Percentiles rank a stretch among this genome's conserved stretches.
Evolutionary conservation across 1,140 invertebrate species (phyloP).

Genomic region (Oryzaephilus surinamensis): DNA sequence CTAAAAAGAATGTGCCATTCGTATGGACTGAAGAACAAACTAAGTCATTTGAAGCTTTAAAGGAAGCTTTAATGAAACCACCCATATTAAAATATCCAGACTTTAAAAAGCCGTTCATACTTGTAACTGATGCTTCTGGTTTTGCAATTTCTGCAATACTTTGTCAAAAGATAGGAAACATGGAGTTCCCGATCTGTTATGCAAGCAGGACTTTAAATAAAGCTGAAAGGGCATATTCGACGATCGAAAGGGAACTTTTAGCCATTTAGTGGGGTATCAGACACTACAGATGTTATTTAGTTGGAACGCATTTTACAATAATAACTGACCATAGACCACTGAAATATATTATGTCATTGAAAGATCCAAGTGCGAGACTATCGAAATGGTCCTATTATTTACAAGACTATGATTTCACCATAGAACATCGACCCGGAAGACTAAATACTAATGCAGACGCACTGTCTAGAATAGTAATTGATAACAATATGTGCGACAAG

Average conservation of each 20-base stretch:
- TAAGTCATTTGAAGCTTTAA: constrained; percentile 16
- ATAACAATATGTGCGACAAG: not conserved
- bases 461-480: not conserved
- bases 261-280: constrained; percentile 35
- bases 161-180: constrained; percentile 13
- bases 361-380: not conserved
- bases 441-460: not conserved
- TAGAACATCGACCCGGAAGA: not conserved
- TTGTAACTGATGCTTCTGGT: constrained; percentile 19
- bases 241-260: constrained; percentile 36
- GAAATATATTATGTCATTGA: not conserved
- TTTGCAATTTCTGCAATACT: constrained; percentile 18
- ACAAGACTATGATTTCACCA: not conserved
- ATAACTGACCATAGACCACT: not conserved
- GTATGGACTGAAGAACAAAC: constrained; percentile 7
- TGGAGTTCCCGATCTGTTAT: constrained; percentile 19
- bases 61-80: constrained; percentile 13
- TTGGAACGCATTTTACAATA: constrained; percentile 10
- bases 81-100: constrained; percentile 21
- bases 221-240: constrained; percentile 34
- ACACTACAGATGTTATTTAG: constrained; percentile 26
- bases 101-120: constrained; percentile 15
- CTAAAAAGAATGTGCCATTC: not conserved
- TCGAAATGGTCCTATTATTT: not conserved
- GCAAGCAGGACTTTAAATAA: constrained; percentile 26